These are phyloP conservation scores for Odontophorus gujanensis DNA, from an alignment of 2,113 vertebrate species.

Conservation along the genomic window DNA sequence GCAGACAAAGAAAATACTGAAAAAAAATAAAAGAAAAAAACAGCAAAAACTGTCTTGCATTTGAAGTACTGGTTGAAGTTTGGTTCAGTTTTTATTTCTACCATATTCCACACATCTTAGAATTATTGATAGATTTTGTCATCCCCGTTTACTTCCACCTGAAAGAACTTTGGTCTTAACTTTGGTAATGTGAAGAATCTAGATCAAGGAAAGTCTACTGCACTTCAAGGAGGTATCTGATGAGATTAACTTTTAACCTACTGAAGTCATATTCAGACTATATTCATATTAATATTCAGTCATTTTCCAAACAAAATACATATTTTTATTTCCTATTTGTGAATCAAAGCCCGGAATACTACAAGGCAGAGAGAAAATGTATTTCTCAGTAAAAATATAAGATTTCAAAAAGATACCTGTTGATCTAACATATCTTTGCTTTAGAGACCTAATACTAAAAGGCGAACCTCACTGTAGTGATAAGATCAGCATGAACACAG, in stretches of 20 bases:
- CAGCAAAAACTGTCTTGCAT: not conserved
- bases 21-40: not conserved
- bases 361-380: not conserved
- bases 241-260: not conserved
- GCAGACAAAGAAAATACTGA: not conserved
- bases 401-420: not conserved
- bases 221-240: not conserved
- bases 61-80: not conserved
- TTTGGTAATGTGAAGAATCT: not conserved
- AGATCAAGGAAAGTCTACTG: not conserved
- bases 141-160: not conserved
- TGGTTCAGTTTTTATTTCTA: not conserved
- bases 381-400: not conserved
- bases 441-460: not conserved
- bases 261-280: not conserved
- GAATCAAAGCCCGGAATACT: not conserved
- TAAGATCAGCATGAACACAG: slow-evolving; percentile 15
- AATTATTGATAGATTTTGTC: not conserved
- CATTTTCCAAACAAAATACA: not conserved
- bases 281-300: too few relatives aligned
- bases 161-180: not conserved
- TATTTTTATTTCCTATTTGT: not conserved
- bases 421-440: not conserved
- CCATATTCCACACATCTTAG: not conserved
- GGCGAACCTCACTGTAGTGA: not conserved